Evolutionary conservation across 2,113 vertebrate genomes (phyloP).

Genomic region (Dromiciops gliroides): DNA sequence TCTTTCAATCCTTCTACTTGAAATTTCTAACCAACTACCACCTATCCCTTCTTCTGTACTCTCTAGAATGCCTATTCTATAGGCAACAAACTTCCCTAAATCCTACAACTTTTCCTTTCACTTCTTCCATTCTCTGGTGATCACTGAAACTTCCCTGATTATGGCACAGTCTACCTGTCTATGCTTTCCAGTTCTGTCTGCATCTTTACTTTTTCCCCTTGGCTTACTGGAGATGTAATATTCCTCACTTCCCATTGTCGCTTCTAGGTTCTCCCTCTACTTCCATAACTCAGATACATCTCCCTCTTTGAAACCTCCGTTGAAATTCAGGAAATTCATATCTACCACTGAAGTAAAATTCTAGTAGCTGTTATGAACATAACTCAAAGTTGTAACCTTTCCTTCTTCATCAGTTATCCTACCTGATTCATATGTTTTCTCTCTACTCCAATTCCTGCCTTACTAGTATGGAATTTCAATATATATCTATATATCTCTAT

Average conservation of each 20-base stretch:
- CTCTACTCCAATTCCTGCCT: too few species aligned
- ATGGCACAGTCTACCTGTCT: too few species aligned
- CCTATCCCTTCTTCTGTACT: background rate
- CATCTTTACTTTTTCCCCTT: background rate
- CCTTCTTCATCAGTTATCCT: too few species aligned
- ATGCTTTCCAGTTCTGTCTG: background rate
- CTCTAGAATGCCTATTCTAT: background rate
- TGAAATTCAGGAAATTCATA: too few species aligned
- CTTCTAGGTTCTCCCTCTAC: background rate
- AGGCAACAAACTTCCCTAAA: background rate
- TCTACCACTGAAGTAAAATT: too few species aligned
- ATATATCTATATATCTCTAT: too few species aligned
- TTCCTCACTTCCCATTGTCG: background rate
- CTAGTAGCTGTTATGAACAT: too few species aligned
- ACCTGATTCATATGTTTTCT: too few species aligned
- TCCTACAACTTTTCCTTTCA: background rate
- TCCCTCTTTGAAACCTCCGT: too few species aligned
- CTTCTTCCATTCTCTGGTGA: background rate
- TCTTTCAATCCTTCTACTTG: background rate
- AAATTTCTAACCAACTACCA: background rate
- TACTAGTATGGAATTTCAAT: too few species aligned
- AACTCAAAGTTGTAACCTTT: too few species aligned
- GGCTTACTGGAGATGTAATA: background rate
- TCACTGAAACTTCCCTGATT: background rate
- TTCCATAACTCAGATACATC: background rate